Evolutionary conservation across 2,113 vertebrate species (phyloP).

Genomic region (Actenoides hombroni): DNA sequence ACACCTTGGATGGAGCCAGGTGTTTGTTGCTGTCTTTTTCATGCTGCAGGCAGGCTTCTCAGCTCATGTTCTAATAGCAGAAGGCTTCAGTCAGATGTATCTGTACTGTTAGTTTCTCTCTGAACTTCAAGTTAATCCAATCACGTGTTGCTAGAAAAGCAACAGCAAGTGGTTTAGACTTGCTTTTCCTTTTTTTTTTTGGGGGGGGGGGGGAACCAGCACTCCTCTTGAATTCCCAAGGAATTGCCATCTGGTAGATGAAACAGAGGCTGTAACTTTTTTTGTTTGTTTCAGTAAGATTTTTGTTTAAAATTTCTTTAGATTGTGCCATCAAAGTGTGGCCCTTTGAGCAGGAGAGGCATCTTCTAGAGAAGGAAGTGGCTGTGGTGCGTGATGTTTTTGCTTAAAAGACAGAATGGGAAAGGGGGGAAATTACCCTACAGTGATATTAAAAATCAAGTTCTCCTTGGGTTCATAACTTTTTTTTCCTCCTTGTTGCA

Average conservation of each 20-base stretch:
- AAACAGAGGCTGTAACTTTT: neutral
- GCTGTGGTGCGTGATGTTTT: neutral
- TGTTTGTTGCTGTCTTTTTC: neutral
- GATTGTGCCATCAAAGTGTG: neutral
- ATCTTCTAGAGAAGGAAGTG: neutral
- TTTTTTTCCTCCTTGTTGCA: neutral
- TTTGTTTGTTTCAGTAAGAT: neutral
- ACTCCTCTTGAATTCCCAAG: neutral
- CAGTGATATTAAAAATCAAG: rapidly evolving
- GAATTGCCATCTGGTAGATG: neutral
- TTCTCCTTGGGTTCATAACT: neutral
- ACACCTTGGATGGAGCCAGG: neutral
- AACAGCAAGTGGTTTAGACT: neutral
- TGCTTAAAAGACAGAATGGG: neutral
- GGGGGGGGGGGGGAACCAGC: neutral
- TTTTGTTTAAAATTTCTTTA: neutral
- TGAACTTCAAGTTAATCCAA: neutral
- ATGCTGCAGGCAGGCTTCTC: neutral
- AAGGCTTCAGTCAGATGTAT: neutral
- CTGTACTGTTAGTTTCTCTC: neutral
- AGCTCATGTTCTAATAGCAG: neutral
- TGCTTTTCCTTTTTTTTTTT: neutral
- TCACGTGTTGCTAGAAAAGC: neutral
- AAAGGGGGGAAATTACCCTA: neutral
- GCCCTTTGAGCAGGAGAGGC: neutral